These are phyloP conservation scores for Acrossocheilus fasciatus DNA, from an alignment of 2,797 vertebrate genomes.

Conservation along the genomic window DNA sequence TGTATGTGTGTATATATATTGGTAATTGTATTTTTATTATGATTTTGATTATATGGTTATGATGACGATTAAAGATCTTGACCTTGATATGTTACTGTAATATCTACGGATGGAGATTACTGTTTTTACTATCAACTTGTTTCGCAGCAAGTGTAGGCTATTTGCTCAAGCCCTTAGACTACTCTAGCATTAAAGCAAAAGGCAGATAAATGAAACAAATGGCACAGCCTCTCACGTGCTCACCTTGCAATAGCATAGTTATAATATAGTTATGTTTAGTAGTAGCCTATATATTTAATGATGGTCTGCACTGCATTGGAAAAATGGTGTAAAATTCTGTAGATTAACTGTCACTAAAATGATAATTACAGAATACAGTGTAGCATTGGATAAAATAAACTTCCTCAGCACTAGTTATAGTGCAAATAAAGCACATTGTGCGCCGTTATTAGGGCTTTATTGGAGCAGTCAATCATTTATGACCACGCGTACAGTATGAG, in stretches of 20 bases:
- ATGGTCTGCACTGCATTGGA: not conserved
- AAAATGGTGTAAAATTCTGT: not conserved
- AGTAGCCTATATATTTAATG: not conserved
- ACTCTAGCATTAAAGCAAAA: not conserved
- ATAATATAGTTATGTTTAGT: too few species aligned
- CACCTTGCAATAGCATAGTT: not conserved
- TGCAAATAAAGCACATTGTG: not conserved
- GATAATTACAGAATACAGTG: not conserved
- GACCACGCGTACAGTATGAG: not conserved
- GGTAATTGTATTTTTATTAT: not conserved
- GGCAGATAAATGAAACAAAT: slow-evolving; percentile 12
- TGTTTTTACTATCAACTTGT: too few species aligned
- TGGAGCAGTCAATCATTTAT: not conserved
- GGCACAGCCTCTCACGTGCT: not conserved
- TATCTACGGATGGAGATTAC: not conserved
- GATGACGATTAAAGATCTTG: not conserved
- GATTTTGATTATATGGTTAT: not conserved
- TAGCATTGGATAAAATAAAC: not conserved
- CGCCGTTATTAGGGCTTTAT: not conserved
- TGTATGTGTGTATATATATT: not conserved
- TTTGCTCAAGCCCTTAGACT: too few species aligned
- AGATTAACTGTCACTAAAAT: not conserved
- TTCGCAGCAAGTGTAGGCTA: too few species aligned
- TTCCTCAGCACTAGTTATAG: not conserved
- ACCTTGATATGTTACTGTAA: slow-evolving; percentile 36